Percentiles rank a stretch among this genome's conserved stretches.
Evolutionary conservation across 2,797 vertebrate genomes (phyloP).

Genomic region (Tokudaia tokunoshimensis): DNA sequence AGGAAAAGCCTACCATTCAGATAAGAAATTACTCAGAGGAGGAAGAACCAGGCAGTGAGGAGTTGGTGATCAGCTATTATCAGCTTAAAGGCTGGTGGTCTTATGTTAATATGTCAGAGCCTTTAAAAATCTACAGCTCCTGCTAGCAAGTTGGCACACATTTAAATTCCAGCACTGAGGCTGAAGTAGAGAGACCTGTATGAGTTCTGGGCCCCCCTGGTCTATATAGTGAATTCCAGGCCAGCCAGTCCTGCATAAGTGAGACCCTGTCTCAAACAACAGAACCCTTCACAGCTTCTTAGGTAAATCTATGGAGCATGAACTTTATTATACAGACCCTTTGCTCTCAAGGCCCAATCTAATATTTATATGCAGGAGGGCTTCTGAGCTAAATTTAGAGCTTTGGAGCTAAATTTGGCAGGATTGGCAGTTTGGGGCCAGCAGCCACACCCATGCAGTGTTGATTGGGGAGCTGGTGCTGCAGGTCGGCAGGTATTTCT

Average conservation of each 20-base stretch:
- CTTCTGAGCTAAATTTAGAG: neutral
- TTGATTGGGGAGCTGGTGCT: neutral
- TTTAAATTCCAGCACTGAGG: neutral
- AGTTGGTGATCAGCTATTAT: neutral
- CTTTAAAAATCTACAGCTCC: neutral
- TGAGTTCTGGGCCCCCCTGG: neutral
- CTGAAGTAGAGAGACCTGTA: neutral
- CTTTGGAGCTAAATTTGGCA: neutral
- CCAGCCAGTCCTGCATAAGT: neutral
- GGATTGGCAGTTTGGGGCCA: neutral
- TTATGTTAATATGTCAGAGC: neutral
- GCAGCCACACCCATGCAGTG: neutral
- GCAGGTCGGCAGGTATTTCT: neutral
- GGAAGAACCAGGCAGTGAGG: neutral
- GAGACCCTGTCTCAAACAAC: neutral
- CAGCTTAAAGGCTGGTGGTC: neutral
- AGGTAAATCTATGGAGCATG: neutral
- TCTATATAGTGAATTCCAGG: neutral
- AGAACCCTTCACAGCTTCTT: neutral
- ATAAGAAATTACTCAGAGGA: neutral
- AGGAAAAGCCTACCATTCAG: neutral
- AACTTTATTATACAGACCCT: neutral
- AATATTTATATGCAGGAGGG: neutral
- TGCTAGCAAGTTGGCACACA: neutral
- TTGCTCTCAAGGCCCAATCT: neutral